phyloP scores from a whole-genome alignment of 2,888 invertebrate genomes.

The Athalia rosae region DNA sequence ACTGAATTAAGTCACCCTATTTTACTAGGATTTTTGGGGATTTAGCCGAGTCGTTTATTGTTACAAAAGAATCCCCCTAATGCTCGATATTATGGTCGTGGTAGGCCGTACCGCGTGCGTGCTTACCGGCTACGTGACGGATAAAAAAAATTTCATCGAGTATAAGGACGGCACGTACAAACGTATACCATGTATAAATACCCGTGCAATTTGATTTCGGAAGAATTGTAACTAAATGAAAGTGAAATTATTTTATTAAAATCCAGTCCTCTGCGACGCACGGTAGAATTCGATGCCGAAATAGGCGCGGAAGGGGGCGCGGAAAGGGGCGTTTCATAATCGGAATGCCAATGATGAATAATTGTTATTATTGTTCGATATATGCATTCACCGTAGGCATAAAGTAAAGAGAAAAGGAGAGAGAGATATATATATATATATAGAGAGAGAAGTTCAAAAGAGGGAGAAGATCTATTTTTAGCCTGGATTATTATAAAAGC shows the following conservation, averaged over 20 bases:
- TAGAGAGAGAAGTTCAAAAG: too few relatives aligned
- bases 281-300: too few relatives aligned
- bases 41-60: constrained; percentile 29
- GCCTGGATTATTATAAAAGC: not conserved
- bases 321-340: not conserved
- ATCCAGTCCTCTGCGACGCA: too few relatives aligned
- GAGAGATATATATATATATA: not conserved
- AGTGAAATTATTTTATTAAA: too few relatives aligned
- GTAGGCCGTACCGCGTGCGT: constrained; percentile 34
- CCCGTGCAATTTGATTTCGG: too few relatives aligned
- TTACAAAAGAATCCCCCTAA: constrained; percentile 17
- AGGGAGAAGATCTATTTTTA: not conserved
- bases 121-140: not conserved
- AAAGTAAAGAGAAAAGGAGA: not conserved
- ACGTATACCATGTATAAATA: too few relatives aligned
- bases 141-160: too few relatives aligned
- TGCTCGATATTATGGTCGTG: not conserved
- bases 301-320: too few relatives aligned
- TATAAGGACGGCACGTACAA: too few relatives aligned
- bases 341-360: not conserved
- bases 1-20: constrained; percentile 14
- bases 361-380: not conserved
- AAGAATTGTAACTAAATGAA: too few relatives aligned
- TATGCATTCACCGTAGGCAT: not conserved
- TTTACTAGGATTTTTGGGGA: constrained; percentile 23